Evolutionary conservation across 2,113 vertebrate genomes (phyloP).

Genomic region (Vidua macroura): DNA sequence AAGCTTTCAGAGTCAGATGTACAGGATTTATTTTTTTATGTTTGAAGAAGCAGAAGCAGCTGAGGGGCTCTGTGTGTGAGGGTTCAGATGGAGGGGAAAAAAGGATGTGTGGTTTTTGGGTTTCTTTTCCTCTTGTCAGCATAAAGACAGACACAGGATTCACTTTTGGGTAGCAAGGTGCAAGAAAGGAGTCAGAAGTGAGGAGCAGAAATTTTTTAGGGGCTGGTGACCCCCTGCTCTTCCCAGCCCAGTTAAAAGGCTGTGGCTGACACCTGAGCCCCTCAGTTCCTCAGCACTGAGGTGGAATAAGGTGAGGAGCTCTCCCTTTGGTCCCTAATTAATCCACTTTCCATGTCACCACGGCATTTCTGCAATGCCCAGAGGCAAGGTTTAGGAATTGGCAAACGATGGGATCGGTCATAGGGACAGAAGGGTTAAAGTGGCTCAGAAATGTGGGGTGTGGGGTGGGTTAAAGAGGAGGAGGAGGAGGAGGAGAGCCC

Average conservation of each 20-base stretch:
- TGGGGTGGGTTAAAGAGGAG: neutral
- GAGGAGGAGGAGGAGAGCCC: neutral
- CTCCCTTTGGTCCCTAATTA: neutral
- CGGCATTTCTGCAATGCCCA: neutral
- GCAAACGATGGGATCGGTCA: accelerated
- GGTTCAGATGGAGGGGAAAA: neutral
- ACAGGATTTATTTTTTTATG: neutral
- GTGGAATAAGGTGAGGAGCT: neutral
- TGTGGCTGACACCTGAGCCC: neutral
- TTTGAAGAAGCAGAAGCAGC: neutral
- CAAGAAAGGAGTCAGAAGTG: neutral
- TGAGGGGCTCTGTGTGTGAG: neutral
- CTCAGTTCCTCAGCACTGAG: neutral
- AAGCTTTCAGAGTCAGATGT: neutral
- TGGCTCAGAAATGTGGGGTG: neutral
- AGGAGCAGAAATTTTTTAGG: neutral
- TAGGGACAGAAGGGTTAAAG: neutral
- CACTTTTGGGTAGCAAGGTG: neutral
- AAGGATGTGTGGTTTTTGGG: neutral
- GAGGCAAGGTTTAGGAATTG: neutral
- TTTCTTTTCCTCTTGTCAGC: neutral
- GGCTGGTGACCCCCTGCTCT: neutral
- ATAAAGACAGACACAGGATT: neutral
- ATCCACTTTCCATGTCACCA: neutral
- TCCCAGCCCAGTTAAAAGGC: neutral